phyloP scores from a whole-genome alignment of 1,140 invertebrate species.

The Homalodisca vitripennis region DNA sequence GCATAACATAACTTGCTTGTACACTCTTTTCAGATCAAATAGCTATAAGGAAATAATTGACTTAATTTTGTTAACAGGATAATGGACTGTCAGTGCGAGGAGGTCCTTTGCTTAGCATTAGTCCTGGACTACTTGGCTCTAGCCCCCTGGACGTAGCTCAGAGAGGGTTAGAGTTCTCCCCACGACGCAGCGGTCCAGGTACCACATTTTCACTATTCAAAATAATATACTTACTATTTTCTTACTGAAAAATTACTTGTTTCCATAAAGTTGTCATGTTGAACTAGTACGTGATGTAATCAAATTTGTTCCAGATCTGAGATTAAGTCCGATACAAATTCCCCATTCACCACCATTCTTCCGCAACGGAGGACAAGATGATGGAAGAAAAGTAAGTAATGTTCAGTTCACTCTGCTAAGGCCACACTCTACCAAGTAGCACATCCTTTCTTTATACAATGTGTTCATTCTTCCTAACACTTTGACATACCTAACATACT shows the following conservation, averaged over 20 bases:
- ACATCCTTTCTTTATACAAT: too few species aligned
- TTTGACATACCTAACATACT: too few species aligned
- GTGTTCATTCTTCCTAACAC: too few species aligned
- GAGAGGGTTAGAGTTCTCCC: conserved; percentile 36
- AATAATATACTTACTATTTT: too few species aligned
- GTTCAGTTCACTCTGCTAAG: too few species aligned
- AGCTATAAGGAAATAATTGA: too few species aligned
- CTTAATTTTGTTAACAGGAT: too few species aligned
- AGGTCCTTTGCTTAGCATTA: conserved; percentile 36
- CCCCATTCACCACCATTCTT: conserved; percentile 52
- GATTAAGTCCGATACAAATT: conserved; percentile 51
- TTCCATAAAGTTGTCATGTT: not conserved
- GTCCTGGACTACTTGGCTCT: conserved; percentile 33
- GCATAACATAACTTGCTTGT: too few species aligned
- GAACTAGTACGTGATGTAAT: not conserved
- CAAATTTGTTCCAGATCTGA: conserved; percentile 46
- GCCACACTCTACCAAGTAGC: too few species aligned
- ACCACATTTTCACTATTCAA: too few species aligned
- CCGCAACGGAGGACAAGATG: conserved; percentile 52
- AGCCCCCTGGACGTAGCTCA: conserved; percentile 36
- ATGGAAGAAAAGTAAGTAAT: conserved; percentile 50
- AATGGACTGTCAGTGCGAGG: conserved; percentile 33
- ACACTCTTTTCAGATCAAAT: too few species aligned
- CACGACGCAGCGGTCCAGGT: conserved; percentile 30
- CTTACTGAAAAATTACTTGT: too few species aligned